Conservation (phyloP, 2,797 vertebrate genomes). For the Myripristis jacobus region DNA sequence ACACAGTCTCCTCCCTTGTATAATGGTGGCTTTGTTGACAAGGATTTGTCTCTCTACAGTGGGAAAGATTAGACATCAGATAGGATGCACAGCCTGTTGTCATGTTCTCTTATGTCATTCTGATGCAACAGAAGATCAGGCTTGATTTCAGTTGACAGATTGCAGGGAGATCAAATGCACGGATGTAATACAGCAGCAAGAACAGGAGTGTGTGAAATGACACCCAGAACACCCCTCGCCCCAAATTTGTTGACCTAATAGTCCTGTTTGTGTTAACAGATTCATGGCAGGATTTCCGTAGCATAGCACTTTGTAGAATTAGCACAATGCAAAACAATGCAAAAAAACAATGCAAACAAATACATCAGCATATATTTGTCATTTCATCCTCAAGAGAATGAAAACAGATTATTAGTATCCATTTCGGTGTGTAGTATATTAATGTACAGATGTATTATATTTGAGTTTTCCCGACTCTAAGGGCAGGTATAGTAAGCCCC, state of each 20-base stretch:
- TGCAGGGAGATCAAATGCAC: neutral
- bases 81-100: constrained; percentile 34
- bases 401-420: constrained; percentile 45
- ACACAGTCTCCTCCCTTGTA: too few species aligned
- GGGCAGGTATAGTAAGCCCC: constrained; percentile 37
- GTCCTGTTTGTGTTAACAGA: neutral
- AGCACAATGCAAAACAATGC: too few species aligned
- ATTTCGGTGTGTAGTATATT: too few species aligned
- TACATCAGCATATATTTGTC: constrained; percentile 14
- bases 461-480: constrained; percentile 34
- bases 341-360: too few species aligned
- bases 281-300: neutral
- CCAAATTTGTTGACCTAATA: constrained; percentile 17
- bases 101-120: constrained; percentile 52
- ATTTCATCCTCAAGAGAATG: constrained; percentile 26
- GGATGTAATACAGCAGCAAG: neutral
- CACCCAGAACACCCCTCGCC: neutral
- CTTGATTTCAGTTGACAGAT: constrained; percentile 1
- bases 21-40: too few species aligned
- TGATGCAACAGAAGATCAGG: constrained; percentile 58
- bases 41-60: too few species aligned
- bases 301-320: too few species aligned
- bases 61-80: neutral
- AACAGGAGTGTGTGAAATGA: neutral
- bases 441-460: constrained; percentile 44